These are phyloP conservation scores for Phataginus tricuspis DNA, from an alignment of 2,797 vertebrate species.

Conservation along the genomic window DNA sequence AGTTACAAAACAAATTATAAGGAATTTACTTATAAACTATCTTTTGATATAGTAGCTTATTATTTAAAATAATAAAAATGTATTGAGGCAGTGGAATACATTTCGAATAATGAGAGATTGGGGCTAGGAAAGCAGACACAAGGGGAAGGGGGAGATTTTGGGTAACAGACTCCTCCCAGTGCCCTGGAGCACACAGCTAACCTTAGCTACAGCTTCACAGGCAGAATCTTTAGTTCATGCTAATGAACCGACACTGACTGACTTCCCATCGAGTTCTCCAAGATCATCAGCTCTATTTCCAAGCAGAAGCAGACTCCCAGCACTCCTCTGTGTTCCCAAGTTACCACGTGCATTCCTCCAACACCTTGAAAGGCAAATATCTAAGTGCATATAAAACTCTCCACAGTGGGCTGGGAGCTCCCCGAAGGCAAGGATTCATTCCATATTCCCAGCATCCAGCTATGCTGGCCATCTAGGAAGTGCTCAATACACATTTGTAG, in stretches of 20 bases:
- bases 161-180: not conserved
- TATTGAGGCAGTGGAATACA: not conserved
- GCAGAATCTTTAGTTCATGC: not conserved
- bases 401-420: not conserved
- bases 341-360: not conserved
- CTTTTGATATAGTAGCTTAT: not conserved
- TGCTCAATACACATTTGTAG: not conserved
- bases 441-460: not conserved
- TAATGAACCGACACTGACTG: not conserved
- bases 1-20: not conserved
- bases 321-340: not conserved
- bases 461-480: not conserved
- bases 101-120: not conserved
- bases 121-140: not conserved
- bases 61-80: conserved; percentile 24
- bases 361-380: not conserved
- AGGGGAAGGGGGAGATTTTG: not conserved
- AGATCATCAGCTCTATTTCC: not conserved
- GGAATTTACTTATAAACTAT: conserved; percentile 5
- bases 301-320: not conserved
- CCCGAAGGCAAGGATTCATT: not conserved
- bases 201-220: not conserved
- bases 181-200: not conserved
- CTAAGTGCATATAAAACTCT: not conserved
- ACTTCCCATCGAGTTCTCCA: not conserved